Base-by-base conservation (phyloP, 2,797 vertebrate genomes). In the Sparus aurata region DNA sequence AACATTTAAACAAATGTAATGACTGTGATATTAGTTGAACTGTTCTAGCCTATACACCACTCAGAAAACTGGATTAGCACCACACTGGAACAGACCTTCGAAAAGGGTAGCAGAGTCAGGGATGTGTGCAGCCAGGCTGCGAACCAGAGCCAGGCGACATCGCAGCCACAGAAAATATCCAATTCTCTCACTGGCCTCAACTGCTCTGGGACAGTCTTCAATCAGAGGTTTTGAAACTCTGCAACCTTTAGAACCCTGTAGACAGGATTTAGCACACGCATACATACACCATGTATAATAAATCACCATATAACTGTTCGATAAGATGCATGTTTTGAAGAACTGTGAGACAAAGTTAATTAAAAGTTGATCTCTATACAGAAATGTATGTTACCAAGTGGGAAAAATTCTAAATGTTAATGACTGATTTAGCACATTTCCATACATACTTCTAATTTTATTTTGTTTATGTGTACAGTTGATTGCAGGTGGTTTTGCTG, bases 121-220 rank as follows among this genome's bases (percentile, higher is more conserved):
- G 27, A 96, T 83, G 77, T 96, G 95, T 64, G 93, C 86, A 43
- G 86, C 76, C 15, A 98, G 93, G 0, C 95, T 95, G 47, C 73
- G 90, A 68, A 96, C 84, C 45, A 98, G 63, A 4, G 73, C 89
- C 58, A 96, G 74, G 23, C 95, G 95, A 85, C 97, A 98, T 58
- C 78, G 95, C 68, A 98, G 85, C 98, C 98, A 99, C 69, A 97
- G 85, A 38, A 57, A 87, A 10, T 87, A 62, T 50, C 92, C 96
- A 79, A 95, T 58, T 52, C 92, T 95, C 73, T 96, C 96, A 77
- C 85, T 86, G n/a, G 96, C 94, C 84, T 96, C 94, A 58, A 90
- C 68, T 61, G 69, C 85, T 75, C 69, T 23, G 58, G 94, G 88
- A 67, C 87, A 81, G 20, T 80, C 94, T 49, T 25, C 82, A 15